These are phyloP conservation scores for Meiosimyza platycephala DNA, from an alignment of 2,888 invertebrate species.

Conservation along the genomic window DNA sequence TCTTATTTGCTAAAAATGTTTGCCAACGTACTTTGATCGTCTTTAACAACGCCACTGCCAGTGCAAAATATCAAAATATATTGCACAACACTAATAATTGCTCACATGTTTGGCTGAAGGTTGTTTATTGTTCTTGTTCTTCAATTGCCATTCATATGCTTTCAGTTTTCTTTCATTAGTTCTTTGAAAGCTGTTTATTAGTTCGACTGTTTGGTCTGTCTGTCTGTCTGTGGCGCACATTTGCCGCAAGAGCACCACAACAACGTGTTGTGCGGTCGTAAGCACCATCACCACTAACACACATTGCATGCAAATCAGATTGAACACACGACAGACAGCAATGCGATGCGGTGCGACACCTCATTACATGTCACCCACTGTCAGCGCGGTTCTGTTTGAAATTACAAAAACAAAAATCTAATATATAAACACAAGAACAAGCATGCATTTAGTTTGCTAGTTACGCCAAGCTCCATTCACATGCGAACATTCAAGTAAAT, in stretches of 20 bases:
- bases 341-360: slow-evolving; percentile 17
- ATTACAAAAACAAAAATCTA: not conserved
- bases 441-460: too few relatives aligned
- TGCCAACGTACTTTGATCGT: too few relatives aligned
- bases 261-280: slow-evolving; percentile 7
- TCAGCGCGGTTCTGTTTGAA: not conserved
- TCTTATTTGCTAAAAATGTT: too few relatives aligned
- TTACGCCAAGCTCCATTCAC: too few relatives aligned
- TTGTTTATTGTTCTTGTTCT: slow-evolving; percentile 12
- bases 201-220: not conserved
- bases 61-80: too few relatives aligned
- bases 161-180: slow-evolving; percentile 5
- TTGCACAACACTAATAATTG: slow-evolving; percentile 5
- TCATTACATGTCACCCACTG: slow-evolving; percentile 24
- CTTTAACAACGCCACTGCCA: too few relatives aligned
- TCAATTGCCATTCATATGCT: slow-evolving; percentile 5
- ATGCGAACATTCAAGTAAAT: too few relatives aligned
- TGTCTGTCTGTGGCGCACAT: slow-evolving; percentile 2
- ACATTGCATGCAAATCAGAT: not conserved
- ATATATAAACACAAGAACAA: too few relatives aligned
- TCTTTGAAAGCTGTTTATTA: too few relatives aligned
- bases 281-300: slow-evolving; percentile 26
- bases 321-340: not conserved
- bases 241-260: slow-evolving; percentile 26
- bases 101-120: not conserved